These are phyloP conservation scores for Heterodera filipjevi DNA, from an alignment of 2,888 invertebrate genomes.

Conservation along the genomic window DNA sequence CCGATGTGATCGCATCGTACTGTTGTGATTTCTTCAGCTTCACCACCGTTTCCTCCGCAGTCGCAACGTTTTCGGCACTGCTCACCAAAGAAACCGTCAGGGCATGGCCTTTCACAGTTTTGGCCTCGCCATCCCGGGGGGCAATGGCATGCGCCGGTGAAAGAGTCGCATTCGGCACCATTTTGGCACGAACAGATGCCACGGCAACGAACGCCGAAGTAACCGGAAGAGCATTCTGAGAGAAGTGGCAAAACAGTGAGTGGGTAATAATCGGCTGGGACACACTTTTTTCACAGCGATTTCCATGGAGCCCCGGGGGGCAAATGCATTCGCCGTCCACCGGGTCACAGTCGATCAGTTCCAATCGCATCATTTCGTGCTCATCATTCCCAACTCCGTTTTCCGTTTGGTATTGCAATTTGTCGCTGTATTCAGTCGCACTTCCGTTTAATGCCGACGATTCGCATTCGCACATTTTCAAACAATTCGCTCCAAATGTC, in stretches of 20 bases:
- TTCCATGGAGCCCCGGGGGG: slow-evolving; percentile 56
- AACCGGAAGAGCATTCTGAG: slow-evolving; percentile 52
- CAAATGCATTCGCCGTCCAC: slow-evolving; percentile 58
- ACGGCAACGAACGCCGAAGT: slow-evolving; percentile 60
- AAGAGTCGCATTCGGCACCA: slow-evolving; percentile 78
- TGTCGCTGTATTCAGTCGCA: not conserved
- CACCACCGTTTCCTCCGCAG: slow-evolving; percentile 53
- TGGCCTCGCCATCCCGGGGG: slow-evolving; percentile 67
- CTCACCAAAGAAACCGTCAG: slow-evolving; percentile 59
- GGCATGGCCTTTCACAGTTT: slow-evolving; percentile 66
- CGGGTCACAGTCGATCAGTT: slow-evolving; percentile 52
- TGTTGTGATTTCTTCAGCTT: slow-evolving; percentile 45
- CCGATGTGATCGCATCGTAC: slow-evolving; percentile 67
- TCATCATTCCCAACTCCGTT: not conserved
- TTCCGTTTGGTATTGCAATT: slow-evolving; percentile 26
- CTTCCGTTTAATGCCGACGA: not conserved
- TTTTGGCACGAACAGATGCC: slow-evolving; percentile 70
- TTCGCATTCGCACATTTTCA: slow-evolving; percentile 59
- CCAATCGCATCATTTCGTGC: not conserved
- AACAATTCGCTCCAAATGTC: slow-evolving; percentile 80
- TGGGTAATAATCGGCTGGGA: not conserved
- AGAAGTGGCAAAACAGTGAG: not conserved
- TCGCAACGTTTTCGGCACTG: slow-evolving; percentile 61
- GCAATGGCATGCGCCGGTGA: slow-evolving; percentile 74
- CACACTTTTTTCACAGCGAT: slow-evolving; percentile 43